Evolutionary conservation across 64 coral and sea anemone genomes (phyloP), one percentile per base, ranked within the genome.

Genomic region (Actinia tenebrosa): DNA sequence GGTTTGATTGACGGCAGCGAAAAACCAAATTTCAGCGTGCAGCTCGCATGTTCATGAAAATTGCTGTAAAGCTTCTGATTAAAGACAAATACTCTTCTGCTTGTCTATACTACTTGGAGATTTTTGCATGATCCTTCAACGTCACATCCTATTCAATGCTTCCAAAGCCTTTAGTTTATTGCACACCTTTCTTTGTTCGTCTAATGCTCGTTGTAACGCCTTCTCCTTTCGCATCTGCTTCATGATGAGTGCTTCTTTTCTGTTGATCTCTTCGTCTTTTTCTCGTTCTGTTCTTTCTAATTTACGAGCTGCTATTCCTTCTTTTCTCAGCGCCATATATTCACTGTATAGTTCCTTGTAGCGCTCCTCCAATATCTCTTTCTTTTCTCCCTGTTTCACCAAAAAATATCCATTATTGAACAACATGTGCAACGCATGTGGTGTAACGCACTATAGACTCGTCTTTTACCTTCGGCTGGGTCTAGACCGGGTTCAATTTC

Each of bases 111-210:
- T 37, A 37, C 30, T 37, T 37, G 30, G 1, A 37, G 30, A 50
- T 50, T 50, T 50, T 50, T 50, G 47, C 7, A 50, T 50, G 47
- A 50, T 50, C 1, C 47, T 50, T 8, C 47, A 50, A 5, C 47
- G 47, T 8, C 47, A 8, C 47, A 4, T 8, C 47, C 3, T 8
- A 50, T 50, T 50, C 7, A 50, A 50, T 50, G 47, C 47, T 50
- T 50, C 47, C 47, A 5, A 50, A 50, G 47, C 47, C 47, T 50
- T 20, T 20, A 3, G 63, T 25, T 13, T 64, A 9, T 66, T 4
- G 17, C 82, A 53, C n/a, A 80, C 84, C 55, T 72, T 90, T 63
- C 89, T 94, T 47, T 94, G 92, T 50, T 94, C 88, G 0, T 84
- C 89, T 13, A 87, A 46, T 19, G n/a, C 89, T 84, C 81, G 81